Percentiles rank a stretch among this genome's conserved stretches.
phyloP scores from a whole-genome alignment of 1,140 invertebrate species.

The Manduca sexta region DNA sequence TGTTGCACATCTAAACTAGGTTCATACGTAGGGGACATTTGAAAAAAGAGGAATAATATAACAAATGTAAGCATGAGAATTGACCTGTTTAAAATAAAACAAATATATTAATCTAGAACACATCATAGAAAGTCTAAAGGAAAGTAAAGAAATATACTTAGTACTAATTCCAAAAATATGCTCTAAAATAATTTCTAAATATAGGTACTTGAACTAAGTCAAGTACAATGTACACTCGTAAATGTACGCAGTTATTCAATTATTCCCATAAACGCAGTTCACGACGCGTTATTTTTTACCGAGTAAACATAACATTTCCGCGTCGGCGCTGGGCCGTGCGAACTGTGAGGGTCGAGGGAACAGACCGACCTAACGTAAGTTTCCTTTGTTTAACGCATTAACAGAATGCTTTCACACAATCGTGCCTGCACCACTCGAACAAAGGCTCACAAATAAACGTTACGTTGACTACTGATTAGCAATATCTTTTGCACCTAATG shows the following conservation, averaged over 20 bases:
- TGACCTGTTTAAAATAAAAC: too few species aligned
- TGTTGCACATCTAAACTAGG: too few species aligned
- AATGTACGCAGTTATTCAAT: neutral
- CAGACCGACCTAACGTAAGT: constrained; percentile 44
- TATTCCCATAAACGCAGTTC: constrained; percentile 13
- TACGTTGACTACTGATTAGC: neutral
- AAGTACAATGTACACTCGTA: neutral
- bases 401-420: constrained; percentile 23
- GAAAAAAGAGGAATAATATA: too few species aligned
- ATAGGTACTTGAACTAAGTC: too few species aligned
- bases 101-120: too few species aligned
- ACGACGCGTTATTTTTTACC: constrained; percentile 23
- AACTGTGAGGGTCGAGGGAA: constrained; percentile 47
- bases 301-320: constrained; percentile 42
- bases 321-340: constrained; percentile 39
- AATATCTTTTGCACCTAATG: neutral
- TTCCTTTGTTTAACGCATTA: constrained; percentile 51
- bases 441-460: constrained; percentile 6
- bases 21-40: too few species aligned
- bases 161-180: too few species aligned
- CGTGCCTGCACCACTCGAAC: constrained; percentile 4
- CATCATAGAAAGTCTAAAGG: too few species aligned
- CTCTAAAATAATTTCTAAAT: too few species aligned
- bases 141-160: too few species aligned
- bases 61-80: too few species aligned